phyloP scores from a whole-genome alignment of 2,797 vertebrate species.

The Cephalopachus bancanus region DNA sequence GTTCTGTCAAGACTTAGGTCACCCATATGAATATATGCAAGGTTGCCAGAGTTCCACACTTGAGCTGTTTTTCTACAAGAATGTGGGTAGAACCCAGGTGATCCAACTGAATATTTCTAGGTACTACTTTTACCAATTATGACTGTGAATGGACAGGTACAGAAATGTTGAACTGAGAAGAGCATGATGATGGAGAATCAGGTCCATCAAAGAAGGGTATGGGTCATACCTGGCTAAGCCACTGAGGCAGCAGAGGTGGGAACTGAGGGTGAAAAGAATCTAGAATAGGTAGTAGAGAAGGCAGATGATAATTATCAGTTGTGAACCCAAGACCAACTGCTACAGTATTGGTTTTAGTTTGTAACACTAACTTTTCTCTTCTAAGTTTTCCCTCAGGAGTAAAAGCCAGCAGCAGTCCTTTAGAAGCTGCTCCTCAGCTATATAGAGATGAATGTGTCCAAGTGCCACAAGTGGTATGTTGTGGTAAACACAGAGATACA shows the following conservation, averaged over 20 bases:
- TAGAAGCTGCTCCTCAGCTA: background rate
- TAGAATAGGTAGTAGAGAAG: background rate
- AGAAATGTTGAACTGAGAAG: background rate
- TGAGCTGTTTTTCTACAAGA: background rate
- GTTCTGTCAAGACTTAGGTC: background rate
- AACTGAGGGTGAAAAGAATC: background rate
- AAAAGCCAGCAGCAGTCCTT: background rate
- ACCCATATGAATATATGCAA: background rate
- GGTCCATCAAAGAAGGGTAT: background rate
- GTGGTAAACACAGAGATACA: background rate
- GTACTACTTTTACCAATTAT: background rate
- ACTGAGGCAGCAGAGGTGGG: background rate
- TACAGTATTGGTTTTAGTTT: background rate
- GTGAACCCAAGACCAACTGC: background rate
- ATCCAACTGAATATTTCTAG: background rate
- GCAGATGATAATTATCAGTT: background rate
- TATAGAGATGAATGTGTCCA: background rate
- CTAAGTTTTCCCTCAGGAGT: background rate
- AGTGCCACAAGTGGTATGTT: background rate
- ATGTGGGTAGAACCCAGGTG: background rate
- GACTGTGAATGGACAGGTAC: background rate
- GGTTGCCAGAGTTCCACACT: background rate
- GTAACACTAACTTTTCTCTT: background rate
- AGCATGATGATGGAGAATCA: background rate
- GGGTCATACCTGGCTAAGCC: background rate